Conservation (phyloP, 1,140 invertebrate genomes). For the Ceratina japonica region DNA sequence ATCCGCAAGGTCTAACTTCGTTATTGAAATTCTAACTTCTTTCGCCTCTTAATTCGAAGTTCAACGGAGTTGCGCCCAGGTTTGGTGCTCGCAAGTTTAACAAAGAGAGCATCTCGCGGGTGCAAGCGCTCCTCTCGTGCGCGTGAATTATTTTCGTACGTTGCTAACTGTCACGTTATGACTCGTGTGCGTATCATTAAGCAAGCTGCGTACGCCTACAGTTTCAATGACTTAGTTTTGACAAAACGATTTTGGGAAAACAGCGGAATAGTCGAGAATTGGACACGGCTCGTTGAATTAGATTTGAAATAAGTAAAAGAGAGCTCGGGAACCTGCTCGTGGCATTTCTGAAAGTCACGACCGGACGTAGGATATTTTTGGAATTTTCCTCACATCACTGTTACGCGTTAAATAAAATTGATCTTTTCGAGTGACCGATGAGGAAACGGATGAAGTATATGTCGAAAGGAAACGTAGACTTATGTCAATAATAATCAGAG, state of each 20-base stretch:
- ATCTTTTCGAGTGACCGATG: background rate
- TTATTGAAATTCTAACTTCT: background rate
- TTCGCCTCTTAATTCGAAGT: background rate
- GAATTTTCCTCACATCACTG: background rate
- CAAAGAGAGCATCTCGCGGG: background rate
- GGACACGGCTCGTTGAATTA: constrained; percentile 17
- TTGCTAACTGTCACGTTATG: background rate
- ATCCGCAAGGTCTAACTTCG: background rate
- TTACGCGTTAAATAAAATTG: background rate
- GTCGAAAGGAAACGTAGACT: no score
- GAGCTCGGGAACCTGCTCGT: constrained; percentile 4
- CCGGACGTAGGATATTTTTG: background rate
- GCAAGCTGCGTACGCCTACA: background rate
- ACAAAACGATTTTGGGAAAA: background rate
- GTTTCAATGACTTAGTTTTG: no score
- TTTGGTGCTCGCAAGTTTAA: background rate
- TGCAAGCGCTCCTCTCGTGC: no score
- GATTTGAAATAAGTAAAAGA: background rate
- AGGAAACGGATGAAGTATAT: background rate
- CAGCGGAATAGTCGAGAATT: background rate
- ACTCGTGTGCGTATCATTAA: background rate
- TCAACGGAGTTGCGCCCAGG: background rate
- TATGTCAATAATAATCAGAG: no score
- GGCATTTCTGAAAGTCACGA: constrained; percentile 6
- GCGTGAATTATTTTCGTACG: background rate